Conservation (phyloP, 2,797 vertebrate genomes). For the Phataginus tricuspis region DNA sequence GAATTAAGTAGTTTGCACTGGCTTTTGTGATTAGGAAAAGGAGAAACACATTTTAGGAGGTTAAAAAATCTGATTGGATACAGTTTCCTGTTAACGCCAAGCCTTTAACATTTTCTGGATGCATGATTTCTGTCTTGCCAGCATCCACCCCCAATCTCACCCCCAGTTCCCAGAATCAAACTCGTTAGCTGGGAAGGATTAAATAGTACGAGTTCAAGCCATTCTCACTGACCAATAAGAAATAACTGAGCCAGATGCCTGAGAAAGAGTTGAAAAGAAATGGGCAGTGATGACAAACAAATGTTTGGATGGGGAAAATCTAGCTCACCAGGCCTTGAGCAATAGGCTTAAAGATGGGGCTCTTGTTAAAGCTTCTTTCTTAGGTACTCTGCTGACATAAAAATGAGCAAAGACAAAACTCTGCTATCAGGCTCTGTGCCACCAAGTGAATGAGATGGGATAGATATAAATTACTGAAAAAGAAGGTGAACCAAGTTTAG, state of each 20-base stretch:
- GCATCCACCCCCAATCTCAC: not conserved
- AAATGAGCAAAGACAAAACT: not conserved
- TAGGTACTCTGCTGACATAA: not conserved
- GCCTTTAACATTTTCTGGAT: not conserved
- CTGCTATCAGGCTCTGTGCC: not conserved
- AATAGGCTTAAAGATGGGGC: not conserved
- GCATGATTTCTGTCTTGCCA: not conserved
- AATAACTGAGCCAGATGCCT: not conserved
- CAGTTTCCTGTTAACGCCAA: not conserved
- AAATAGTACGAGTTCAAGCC: not conserved
- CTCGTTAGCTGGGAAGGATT: not conserved
- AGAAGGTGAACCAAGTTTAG: not conserved
- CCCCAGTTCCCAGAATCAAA: not conserved
- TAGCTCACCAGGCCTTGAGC: not conserved
- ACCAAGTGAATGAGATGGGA: not conserved
- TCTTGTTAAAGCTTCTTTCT: not conserved
- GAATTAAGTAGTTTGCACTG: slow-evolving; percentile 69
- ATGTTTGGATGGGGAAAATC: not conserved
- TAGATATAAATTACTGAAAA: not conserved
- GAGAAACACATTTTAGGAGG: slow-evolving; percentile 58
- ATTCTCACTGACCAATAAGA: not conserved
- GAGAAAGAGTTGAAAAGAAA: not conserved
- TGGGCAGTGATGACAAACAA: not conserved
- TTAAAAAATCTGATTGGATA: slow-evolving; percentile 52
- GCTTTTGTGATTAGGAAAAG: slow-evolving; percentile 63